Evolutionary conservation across 2,888 invertebrate species (phyloP).

Genomic region (Ashinkailepas kermadecensis): DNA sequence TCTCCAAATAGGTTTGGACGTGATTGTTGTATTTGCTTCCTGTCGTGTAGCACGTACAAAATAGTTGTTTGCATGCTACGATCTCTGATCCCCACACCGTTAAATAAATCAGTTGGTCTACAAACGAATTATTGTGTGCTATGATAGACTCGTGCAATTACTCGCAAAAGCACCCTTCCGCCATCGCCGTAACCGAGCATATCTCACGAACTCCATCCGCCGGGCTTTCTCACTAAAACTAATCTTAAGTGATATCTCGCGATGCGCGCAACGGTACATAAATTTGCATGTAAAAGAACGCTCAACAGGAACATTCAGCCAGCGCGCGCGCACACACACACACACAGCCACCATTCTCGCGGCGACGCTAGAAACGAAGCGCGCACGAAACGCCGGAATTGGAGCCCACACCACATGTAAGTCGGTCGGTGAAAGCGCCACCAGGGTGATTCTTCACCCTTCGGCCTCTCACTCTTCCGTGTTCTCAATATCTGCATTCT

Average conservation of each 20-base stretch:
- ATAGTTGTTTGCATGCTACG: slow-evolving; percentile 13
- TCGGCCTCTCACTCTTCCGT: too few relatives aligned
- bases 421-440: too few relatives aligned
- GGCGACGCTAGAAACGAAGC: neutral
- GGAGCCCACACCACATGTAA: neutral
- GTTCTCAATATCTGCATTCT: too few relatives aligned
- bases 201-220: neutral
- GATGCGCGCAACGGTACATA: neutral
- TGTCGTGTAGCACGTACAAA: slow-evolving; percentile 15
- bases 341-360: neutral
- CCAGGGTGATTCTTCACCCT: too few relatives aligned
- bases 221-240: neutral
- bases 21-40: slow-evolving; percentile 7
- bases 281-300: slow-evolving; percentile 7
- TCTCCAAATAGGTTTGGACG: neutral
- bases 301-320: neutral
- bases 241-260: slow-evolving; percentile 9
- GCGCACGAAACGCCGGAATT: neutral
- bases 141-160: slow-evolving; percentile 2
- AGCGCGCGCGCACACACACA: neutral
- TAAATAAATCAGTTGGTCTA: slow-evolving; percentile 19
- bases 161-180: neutral
- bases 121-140: slow-evolving; percentile 13
- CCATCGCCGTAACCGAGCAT: neutral
- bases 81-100: slow-evolving; percentile 19